Conservation (phyloP, 2,113 vertebrate genomes). For the Dipodomys spectabilis region DNA sequence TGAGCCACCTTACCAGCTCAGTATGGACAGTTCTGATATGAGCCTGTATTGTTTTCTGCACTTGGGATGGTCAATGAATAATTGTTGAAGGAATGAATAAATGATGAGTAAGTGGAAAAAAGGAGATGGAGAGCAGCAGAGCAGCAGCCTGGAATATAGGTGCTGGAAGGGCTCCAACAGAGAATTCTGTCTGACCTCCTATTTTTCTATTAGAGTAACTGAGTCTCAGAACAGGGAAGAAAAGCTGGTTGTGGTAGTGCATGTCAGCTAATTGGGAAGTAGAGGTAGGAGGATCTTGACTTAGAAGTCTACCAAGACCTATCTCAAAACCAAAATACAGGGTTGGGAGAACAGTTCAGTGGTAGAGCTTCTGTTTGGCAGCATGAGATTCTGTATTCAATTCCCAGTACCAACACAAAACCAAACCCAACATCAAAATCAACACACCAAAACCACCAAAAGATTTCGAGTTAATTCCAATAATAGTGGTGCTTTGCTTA, state of each 20-base stretch:
- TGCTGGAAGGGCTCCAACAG: neutral
- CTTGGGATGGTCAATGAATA: constrained; percentile 38
- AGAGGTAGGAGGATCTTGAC: neutral
- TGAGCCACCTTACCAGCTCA: too few species aligned
- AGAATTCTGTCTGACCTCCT: neutral
- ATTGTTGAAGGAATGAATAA: neutral
- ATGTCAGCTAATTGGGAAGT: neutral
- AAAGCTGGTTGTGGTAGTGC: neutral
- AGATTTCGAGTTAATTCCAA: too few species aligned
- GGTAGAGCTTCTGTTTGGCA: too few species aligned
- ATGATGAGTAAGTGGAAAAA: neutral
- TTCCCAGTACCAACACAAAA: too few species aligned
- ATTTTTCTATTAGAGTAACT: neutral
- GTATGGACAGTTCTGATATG: neutral
- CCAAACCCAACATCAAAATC: neutral
- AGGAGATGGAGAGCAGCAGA: neutral
- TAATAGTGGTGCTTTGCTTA: too few species aligned
- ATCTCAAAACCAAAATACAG: too few species aligned
- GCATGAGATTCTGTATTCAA: too few species aligned
- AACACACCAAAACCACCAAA: too few species aligned
- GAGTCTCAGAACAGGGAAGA: neutral
- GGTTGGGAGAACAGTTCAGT: too few species aligned
- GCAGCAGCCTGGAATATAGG: neutral
- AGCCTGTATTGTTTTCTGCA: constrained; percentile 37
- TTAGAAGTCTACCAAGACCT: neutral